Evolutionary conservation across 2,113 vertebrate genomes (phyloP).

Genomic region (Tapirus terrestris): DNA sequence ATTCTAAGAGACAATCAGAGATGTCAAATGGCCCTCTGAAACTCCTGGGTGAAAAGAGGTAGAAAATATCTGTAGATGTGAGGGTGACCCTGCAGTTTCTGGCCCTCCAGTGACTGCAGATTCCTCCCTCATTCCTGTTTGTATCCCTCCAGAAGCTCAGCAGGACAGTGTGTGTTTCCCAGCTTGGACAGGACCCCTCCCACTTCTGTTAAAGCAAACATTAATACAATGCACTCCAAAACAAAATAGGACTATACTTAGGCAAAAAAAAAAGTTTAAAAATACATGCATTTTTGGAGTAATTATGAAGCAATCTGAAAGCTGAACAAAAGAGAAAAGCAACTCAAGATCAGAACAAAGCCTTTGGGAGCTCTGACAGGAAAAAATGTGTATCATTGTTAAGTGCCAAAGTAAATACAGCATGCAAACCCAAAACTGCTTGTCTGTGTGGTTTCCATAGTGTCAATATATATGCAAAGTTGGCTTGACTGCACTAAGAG

Average conservation of each 20-base stretch:
- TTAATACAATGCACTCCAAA: not conserved
- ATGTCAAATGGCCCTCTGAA: not conserved
- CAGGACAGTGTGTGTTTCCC: not conserved
- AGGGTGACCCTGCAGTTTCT: not conserved
- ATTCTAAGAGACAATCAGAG: not conserved
- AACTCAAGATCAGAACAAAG: constrained; percentile 11
- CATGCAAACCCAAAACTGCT: constrained; percentile 6
- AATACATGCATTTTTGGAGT: not conserved
- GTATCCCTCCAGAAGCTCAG: not conserved
- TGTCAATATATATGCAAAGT: not conserved
- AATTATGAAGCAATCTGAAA: not conserved
- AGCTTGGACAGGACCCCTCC: not conserved
- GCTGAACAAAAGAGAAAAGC: constrained; percentile 1
- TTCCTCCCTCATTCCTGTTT: not conserved
- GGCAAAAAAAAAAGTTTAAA: not conserved
- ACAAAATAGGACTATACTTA: not conserved
- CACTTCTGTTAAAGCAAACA: not conserved
- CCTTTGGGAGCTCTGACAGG: not conserved
- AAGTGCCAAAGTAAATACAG: constrained; percentile 52
- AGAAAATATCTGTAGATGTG: rapidly evolving
- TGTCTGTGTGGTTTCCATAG: constrained; percentile 59
- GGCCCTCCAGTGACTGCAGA: not conserved
- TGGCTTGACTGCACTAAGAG: not conserved
- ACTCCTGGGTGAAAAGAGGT: not conserved
- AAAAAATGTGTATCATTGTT: not conserved